Conservation (phyloP, 2,888 invertebrate genomes). For the Thera britannica region DNA sequence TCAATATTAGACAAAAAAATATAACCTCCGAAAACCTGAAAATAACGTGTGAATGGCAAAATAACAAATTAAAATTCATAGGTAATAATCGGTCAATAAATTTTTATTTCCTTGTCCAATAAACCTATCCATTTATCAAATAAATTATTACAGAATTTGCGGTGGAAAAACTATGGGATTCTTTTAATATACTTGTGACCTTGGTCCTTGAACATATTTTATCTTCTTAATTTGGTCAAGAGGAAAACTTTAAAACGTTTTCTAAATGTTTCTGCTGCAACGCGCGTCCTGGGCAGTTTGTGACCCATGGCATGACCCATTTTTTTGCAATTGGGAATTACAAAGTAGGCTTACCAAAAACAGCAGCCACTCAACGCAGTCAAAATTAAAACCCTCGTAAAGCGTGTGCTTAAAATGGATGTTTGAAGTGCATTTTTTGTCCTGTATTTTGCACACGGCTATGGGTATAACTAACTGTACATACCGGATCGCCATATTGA, state of each 20-base stretch:
- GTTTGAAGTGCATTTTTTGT: constrained; percentile 1
- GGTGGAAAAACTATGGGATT: not conserved
- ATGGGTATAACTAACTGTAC: constrained; percentile 52
- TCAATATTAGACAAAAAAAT: not conserved
- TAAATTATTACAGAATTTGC: constrained; percentile 10
- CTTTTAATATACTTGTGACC: constrained; percentile 4
- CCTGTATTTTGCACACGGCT: constrained; percentile 36
- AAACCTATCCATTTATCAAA: not conserved
- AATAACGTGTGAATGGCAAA: constrained; percentile 1
- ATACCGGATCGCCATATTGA: constrained; percentile 51
- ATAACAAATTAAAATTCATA: constrained; percentile 16
- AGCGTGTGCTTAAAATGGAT: too few relatives aligned
- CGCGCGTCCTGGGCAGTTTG: too few relatives aligned
- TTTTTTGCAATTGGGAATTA: too few relatives aligned
- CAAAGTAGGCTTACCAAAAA: too few relatives aligned
- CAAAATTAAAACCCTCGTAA: too few relatives aligned
- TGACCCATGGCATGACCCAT: too few relatives aligned
- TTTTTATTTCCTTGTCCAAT: constrained; percentile 26
- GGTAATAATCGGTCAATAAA: constrained; percentile 5
- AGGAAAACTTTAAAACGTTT: not conserved
- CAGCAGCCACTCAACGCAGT: too few relatives aligned
- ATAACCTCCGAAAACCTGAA: constrained; percentile 4
- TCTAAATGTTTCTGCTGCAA: not conserved
- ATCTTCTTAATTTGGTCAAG: not conserved
- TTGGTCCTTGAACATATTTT: not conserved